Evolutionary conservation across 2,113 vertebrate genomes (phyloP), one percentile per base, ranked within the genome.

Genomic region (Sylvilagus bachmani): DNA sequence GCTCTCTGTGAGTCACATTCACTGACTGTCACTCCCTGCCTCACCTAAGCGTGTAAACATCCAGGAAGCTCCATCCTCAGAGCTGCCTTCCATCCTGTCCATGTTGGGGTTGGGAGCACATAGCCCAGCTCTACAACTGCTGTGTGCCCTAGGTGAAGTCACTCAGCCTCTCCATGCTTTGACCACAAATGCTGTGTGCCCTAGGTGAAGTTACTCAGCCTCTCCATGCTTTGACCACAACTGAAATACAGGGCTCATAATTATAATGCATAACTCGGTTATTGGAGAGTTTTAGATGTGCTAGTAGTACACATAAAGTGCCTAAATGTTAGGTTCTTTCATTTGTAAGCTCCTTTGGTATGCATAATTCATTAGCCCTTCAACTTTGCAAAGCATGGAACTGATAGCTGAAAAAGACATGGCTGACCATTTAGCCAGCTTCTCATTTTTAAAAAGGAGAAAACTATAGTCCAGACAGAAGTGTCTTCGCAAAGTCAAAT

Each of bases 391-490:
- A n/a, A 86, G 61, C 6, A 0, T 1, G 62, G 70, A 58, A 17
- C 27, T 24, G 31, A 27, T 9, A 86, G 24, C 77, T 51, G 53
- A 53, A 58, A 89, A 62, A 74, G 24, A 24, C 1, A 10, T n/a
- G 31, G 31, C 67, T 31, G 14, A 14, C 3, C 11, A 6, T 21
- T n/a, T 82, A 93, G 25, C 38, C 38, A 75, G 55, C 86, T 75
- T 44, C 69, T 86, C 13, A 9, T 91, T 94, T 90, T 55, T 67
- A 75, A 79, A 93, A 81, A 95, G 55, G 29, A 86, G 64, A 71
- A 79, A 94, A 91, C n/a, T 44, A 1, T 94, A 82, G 81, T 78
- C 14, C 58, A 62, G 25, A 38, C 29, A 94, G 51, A 36, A 29
- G 12, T 66, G 69, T 93, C 79, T 44, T 7, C 24, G 33, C 49